Base-by-base conservation (phyloP, 2,888 invertebrate species). In the Ophion ventricosus region DNA sequence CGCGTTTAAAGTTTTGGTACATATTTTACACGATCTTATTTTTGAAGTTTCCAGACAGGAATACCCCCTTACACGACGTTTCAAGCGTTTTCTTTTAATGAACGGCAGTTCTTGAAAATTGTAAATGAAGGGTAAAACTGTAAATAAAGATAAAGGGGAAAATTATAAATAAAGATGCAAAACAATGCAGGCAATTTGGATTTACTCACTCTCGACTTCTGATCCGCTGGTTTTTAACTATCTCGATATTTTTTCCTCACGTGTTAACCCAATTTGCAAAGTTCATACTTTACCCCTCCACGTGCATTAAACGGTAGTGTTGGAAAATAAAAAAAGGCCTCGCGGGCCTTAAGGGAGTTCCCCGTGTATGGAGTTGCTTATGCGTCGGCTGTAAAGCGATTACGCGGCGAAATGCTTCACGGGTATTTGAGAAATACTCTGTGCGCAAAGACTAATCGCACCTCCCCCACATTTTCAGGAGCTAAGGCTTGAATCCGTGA, bases 381-480 rank as follows among this genome's bases (percentile, higher is more conserved):
- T 72, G 72, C 57, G 2, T 17, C 14, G 17, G 2, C 57, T 5
- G 72, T 72, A 59, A 1, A 29, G 20, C n/a, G 61, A 54, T 69
- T 54, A 49, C 54, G 54, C 69, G 29, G 54, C 7, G 8, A 69
- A 69, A 54, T 26, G 26, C 54, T 54, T 56, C 11, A 35, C 29
- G 1, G 10, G 4, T 26, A 17, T 2, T 54, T 54, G 8, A 69
- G 54, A 69, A 69, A 69, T n/a, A 49, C 20, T 29, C 64, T 75
- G 20, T n/a, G 3, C 64, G 29, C 49, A 56, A 75, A 64, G 23
- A n/a, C 11, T 43, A 25, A 61, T 73, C 61, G 43, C 64, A 73
- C 7, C 35, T 35, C 35, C 35, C 35, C 8, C 35, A 7, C 35
- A 35, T 35, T 4, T 49, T 14, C 17, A 49, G 49, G 49, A 3